phyloP scores from a whole-genome alignment of 2,113 vertebrate genomes.

The Sardina pilchardus region DNA sequence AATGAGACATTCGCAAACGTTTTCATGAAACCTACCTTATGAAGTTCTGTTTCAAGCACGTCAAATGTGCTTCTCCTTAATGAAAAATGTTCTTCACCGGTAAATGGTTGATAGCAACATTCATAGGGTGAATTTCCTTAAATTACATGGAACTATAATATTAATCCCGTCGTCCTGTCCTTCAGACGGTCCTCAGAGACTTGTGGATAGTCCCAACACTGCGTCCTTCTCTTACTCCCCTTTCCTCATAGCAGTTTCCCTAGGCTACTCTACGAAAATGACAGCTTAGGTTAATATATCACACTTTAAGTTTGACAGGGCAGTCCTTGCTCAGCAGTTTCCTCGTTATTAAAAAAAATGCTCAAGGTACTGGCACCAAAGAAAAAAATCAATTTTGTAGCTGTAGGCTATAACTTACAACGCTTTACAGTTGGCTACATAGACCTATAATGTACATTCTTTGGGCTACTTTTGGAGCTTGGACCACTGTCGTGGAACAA shows the following conservation, averaged over 20 bases:
- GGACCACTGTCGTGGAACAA: constrained; percentile 22
- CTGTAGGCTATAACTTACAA: background rate
- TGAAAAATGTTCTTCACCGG: background rate
- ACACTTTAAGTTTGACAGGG: constrained; percentile 7
- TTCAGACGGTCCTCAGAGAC: constrained; percentile 3
- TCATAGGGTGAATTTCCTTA: constrained; percentile 11
- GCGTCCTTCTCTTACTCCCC: background rate
- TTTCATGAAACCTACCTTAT: constrained; percentile 15
- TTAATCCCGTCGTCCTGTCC: background rate
- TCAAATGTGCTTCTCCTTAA: background rate
- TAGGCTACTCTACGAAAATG: background rate
- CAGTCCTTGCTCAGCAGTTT: background rate
- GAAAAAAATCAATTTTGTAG: background rate
- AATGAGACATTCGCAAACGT: background rate
- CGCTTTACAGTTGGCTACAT: background rate
- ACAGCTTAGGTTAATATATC: constrained; percentile 10
- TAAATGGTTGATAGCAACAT: background rate
- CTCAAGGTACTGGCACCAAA: background rate
- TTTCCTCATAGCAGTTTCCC: background rate
- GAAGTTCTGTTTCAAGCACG: background rate
- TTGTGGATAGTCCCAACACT: background rate
- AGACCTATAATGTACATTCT: background rate
- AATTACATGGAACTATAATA: background rate
- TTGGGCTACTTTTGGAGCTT: background rate
- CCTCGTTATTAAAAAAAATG: background rate